phyloP scores from a whole-genome alignment of 2,113 vertebrate genomes.

The Mormoops blainvillei region DNA sequence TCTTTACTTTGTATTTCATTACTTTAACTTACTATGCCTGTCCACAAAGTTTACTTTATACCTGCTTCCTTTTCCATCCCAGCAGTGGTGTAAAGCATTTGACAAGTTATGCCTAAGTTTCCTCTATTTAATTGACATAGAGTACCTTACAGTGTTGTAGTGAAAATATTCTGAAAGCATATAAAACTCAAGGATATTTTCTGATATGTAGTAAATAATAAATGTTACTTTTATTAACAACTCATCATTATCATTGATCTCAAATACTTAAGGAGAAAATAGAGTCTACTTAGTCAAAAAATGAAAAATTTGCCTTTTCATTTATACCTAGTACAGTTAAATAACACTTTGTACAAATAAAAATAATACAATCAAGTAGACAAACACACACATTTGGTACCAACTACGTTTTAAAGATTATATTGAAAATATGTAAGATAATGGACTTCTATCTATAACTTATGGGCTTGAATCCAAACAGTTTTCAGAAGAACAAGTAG shows the following conservation, averaged over 20 bases:
- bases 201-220: not conserved
- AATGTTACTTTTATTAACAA: not conserved
- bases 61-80: not conserved
- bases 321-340: not conserved
- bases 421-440: constrained; percentile 14
- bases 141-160: not conserved
- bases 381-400: not conserved
- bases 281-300: too few relatives aligned
- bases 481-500: not conserved
- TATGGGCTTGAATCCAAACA: not conserved
- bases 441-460: not conserved
- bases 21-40: not conserved
- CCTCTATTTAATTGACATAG: not conserved
- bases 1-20: not conserved
- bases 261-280: not conserved
- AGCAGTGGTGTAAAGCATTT: not conserved
- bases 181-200: not conserved
- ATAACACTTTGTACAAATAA: not conserved
- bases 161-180: not conserved
- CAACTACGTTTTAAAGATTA: not conserved
- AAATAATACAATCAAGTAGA: not conserved
- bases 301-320: not conserved
- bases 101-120: not conserved
- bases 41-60: not conserved
- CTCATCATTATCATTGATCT: not conserved